Percentiles rank a stretch among this genome's conserved stretches.
phyloP scores from a whole-genome alignment of 35 echinoderm and acorn worm species.

The Apostichopus californicus region DNA sequence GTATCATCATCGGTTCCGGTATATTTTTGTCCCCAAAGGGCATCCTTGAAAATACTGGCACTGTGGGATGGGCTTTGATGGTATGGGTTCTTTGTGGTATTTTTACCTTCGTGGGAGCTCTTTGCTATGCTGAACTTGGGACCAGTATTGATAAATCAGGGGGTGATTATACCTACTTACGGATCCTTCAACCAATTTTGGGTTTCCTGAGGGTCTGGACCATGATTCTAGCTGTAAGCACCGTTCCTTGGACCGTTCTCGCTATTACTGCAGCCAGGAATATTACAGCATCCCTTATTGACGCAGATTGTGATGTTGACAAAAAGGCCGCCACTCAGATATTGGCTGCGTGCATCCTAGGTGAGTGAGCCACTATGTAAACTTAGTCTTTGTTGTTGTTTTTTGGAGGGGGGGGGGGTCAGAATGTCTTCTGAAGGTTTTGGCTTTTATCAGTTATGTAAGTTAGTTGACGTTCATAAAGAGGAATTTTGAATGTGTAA shows the following conservation, averaged over 20 bases:
- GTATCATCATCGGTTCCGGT: constrained; percentile 80
- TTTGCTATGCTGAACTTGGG: constrained; percentile 82
- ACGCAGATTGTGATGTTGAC: too few species aligned
- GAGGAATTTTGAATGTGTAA: too few species aligned
- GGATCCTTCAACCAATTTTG: constrained; percentile 35
- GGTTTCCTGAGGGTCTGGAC: constrained; percentile 69
- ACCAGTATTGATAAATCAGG: constrained; percentile 75
- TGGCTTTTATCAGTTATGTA: too few species aligned
- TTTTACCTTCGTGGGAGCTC: constrained; percentile 65
- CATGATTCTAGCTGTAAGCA: constrained; percentile 31
- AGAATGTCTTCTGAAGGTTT: too few species aligned
- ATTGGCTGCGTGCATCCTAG: too few species aligned
- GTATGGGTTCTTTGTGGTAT: constrained; percentile 74
- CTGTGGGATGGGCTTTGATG: constrained; percentile 58
- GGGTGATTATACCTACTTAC: constrained; percentile 78
- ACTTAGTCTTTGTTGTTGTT: too few species aligned
- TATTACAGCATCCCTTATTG: not conserved
- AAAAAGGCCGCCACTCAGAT: too few species aligned
- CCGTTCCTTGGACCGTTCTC: constrained; percentile 48
- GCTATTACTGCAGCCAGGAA: constrained; percentile 57
- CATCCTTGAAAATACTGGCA: constrained; percentile 66
- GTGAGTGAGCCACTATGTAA: too few species aligned
- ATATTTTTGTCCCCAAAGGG: constrained; percentile 86
- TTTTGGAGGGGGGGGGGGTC: too few species aligned
- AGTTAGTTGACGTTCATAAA: too few species aligned